Evolutionary conservation across 2,888 invertebrate species (phyloP).

Genomic region (Scaptomyza tumidula): DNA sequence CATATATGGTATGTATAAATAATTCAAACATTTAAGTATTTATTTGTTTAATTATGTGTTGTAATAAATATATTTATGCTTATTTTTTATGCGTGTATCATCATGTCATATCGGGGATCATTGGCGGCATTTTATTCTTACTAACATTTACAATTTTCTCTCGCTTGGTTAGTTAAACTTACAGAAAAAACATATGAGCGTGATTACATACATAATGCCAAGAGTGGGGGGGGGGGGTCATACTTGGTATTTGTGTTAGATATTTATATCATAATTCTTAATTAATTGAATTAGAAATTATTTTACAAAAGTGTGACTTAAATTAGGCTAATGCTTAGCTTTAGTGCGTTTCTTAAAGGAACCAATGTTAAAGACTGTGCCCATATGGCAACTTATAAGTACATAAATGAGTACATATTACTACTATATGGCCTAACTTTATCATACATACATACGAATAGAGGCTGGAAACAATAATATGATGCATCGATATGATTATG

Average conservation of each 20-base stretch:
- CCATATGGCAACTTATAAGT: conserved; percentile 28
- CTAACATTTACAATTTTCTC: conserved; percentile 60
- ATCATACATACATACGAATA: conserved; percentile 12
- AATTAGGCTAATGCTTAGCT: conserved; percentile 46
- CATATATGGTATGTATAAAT: conserved; percentile 76
- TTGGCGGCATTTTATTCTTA: conserved; percentile 50
- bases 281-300: conserved; percentile 67
- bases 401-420: conserved; percentile 29
- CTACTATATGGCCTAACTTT: conserved; percentile 37
- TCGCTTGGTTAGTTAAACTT: conserved; percentile 57
- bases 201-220: conserved; percentile 31
- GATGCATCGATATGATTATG: too few relatives aligned
- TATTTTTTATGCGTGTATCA: conserved; percentile 35
- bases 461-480: conserved; percentile 24
- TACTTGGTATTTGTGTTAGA: conserved; percentile 60
- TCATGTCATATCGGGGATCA: conserved; percentile 48
- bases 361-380: conserved; percentile 71
- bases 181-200: conserved; percentile 37
- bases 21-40: conserved; percentile 73
- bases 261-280: conserved; percentile 32
- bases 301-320: conserved; percentile 71
- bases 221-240: conserved; percentile 10
- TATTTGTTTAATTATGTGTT: conserved; percentile 54
- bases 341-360: conserved; percentile 74
- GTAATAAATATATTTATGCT: conserved; percentile 58